These are phyloP conservation scores for Trichonephila clavata DNA, from an alignment of 1,140 invertebrate genomes.

Conservation along the genomic window DNA sequence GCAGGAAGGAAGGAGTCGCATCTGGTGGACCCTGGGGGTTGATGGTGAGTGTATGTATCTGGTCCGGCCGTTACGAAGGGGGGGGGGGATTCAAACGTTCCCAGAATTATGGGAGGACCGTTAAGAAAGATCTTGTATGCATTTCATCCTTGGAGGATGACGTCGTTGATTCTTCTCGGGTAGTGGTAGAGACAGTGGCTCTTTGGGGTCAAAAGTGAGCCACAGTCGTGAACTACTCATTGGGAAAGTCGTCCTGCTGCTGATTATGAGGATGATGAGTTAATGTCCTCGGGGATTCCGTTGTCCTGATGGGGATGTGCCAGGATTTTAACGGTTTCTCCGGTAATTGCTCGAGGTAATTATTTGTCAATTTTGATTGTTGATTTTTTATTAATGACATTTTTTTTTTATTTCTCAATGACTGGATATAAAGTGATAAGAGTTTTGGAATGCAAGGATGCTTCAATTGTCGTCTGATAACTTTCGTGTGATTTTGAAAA, in stretches of 20 bases:
- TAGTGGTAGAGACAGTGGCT: constrained; percentile 31
- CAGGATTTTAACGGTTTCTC: background rate
- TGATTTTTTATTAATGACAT: background rate
- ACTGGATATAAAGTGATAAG: too few relatives aligned
- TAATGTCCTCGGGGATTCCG: background rate
- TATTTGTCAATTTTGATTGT: background rate
- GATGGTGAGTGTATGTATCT: constrained; percentile 21
- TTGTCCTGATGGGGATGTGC: background rate
- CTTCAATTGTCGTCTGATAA: too few relatives aligned
- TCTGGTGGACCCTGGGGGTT: constrained; percentile 14
- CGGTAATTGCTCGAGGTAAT: too few relatives aligned
- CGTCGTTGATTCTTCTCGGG: constrained; percentile 10
- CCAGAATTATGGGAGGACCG: constrained; percentile 55
- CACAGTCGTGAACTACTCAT: constrained; percentile 2
- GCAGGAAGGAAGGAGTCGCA: constrained; percentile 53
- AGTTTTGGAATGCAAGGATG: too few relatives aligned
- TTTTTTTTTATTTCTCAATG: too few relatives aligned
- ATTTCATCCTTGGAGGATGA: constrained; percentile 64
- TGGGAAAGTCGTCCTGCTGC: background rate
- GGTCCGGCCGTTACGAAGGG: constrained; percentile 45
- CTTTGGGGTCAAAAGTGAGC: constrained; percentile 6
- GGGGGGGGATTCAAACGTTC: constrained; percentile 12
- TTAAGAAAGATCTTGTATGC: constrained; percentile 68
- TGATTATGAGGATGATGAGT: background rate
- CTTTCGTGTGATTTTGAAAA: too few relatives aligned